Conservation (phyloP, 2,888 invertebrate genomes). For the Lamellibrachia columna region DNA sequence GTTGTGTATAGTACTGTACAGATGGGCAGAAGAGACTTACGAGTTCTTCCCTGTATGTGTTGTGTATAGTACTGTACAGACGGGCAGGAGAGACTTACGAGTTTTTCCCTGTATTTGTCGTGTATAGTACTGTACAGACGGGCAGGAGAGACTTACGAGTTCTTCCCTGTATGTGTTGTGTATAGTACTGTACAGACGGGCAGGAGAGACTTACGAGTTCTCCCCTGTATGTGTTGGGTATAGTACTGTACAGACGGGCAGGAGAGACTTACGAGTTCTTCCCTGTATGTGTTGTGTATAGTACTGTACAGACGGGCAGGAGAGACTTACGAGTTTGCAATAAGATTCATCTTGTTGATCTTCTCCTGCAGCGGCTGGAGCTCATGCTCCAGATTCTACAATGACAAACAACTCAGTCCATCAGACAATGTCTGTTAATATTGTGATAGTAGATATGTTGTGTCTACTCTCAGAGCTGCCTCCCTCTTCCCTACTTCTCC, state of each 20-base stretch:
- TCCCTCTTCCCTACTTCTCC: background rate
- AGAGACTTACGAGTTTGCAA: slow-evolving; percentile 81
- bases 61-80: no score
- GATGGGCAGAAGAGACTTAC: no score
- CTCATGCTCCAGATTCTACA: slow-evolving; percentile 84
- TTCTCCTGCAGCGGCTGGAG: slow-evolving; percentile 94
- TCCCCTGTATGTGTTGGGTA: background rate
- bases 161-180: no score
- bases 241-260: background rate
- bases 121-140: no score
- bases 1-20: no score
- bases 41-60: no score
- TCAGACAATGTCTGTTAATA: background rate
- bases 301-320: background rate
- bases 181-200: no score
- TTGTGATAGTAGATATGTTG: background rate
- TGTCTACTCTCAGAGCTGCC: background rate
- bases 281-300: background rate
- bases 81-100: no score
- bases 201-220: no score
- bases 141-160: no score
- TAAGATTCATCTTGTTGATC: slow-evolving; percentile 81
- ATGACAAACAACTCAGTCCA: background rate
- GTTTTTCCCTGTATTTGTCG: no score
- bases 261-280: no score